Conservation (phyloP, 2,888 invertebrate species). For the Hirtodrosophila duncani region DNA sequence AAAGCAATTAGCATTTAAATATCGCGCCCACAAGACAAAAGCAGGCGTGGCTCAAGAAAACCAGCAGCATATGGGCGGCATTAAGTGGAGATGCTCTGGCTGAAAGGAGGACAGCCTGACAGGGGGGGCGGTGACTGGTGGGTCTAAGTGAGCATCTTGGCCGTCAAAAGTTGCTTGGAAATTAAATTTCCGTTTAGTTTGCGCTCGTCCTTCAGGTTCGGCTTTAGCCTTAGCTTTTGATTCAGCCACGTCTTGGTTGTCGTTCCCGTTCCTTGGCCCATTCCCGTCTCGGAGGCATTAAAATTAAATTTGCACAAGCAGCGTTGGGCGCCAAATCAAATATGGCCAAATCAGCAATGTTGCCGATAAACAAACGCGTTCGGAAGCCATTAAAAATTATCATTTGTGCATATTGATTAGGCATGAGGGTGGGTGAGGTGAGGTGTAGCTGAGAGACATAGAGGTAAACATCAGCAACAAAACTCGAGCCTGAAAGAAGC, state of each 20-base stretch:
- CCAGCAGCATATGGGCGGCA: slow-evolving; percentile 33
- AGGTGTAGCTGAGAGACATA: slow-evolving; percentile 3
- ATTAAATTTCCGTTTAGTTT: slow-evolving; percentile 71
- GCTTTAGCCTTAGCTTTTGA: no score
- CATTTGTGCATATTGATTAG: slow-evolving; percentile 72
- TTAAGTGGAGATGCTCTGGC: slow-evolving; percentile 34
- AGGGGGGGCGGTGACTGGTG: neutral
- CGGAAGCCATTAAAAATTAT: slow-evolving; percentile 75
- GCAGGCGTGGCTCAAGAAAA: slow-evolving; percentile 15
- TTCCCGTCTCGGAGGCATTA: slow-evolving; percentile 31
- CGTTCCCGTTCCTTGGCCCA: slow-evolving; percentile 13
- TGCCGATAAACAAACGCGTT: slow-evolving; percentile 71
- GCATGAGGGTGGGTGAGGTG: slow-evolving; percentile 1
- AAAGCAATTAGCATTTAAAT: slow-evolving; percentile 76
- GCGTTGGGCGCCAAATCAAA: slow-evolving; percentile 48
- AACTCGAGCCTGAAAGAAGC: no score
- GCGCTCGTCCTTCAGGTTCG: slow-evolving; percentile 30
- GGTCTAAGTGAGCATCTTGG: no score
- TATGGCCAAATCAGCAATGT: slow-evolving; percentile 64
- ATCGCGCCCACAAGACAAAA: slow-evolving; percentile 46
- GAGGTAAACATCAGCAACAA: slow-evolving; percentile 47
- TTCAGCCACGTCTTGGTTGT: slow-evolving; percentile 26
- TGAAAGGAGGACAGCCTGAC: neutral
- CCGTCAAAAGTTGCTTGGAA: slow-evolving; percentile 54
- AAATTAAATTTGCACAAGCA: slow-evolving; percentile 67